Evolutionary conservation across 2,888 invertebrate genomes (phyloP), one percentile per base, ranked within the genome.

Genomic region (Eremobia ochroleuca): DNA sequence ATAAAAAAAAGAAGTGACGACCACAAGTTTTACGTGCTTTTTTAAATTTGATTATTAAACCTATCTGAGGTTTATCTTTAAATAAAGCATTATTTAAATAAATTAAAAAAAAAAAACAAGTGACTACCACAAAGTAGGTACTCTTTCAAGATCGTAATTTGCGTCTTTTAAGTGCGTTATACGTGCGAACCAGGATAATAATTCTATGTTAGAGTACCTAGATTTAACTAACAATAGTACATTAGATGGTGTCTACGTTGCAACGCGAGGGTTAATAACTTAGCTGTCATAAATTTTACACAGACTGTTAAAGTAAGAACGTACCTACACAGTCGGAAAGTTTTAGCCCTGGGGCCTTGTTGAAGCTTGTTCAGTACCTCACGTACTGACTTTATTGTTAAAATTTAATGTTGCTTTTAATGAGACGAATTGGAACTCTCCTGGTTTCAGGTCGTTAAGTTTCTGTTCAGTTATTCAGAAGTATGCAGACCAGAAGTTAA

Each of bases 271-370:
- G 49, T 64, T 65, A 74, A 79, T 73, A 77, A 76, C 62, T 49
- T 21, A 43, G 58, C 61, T 73, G 77, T 72, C 70, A 82, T 88
- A 82, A 77, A 87, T 86, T 87, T 85, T 75, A 82, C 72, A 82
- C n/a, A 55, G 67, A 40, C 61, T 76, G 76, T 81, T 87, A 77
- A 73, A 73, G 43, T 68, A 69, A 79, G 68, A 67, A 55, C 68
- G 31, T 65, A 68, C 34, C 18, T 73, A 52, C 49, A 40, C 68
- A 61, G 81, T 77, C 58, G 64, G 79, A 74, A 79, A 82, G 76
- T 87, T 81, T 69, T 25, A 77, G 68, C 85, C 77, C 71, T 67
- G 15, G 74, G 87, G 80, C 68, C 59, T 66, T 62, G 55, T 77
- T 66, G 8, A n/a, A 49, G 71, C 73, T 68, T 58, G 86, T 72